Evolutionary conservation across 2,888 invertebrate genomes (phyloP), one percentile per base, ranked within the genome.

Genomic region (Psococerastis gibbosa): DNA sequence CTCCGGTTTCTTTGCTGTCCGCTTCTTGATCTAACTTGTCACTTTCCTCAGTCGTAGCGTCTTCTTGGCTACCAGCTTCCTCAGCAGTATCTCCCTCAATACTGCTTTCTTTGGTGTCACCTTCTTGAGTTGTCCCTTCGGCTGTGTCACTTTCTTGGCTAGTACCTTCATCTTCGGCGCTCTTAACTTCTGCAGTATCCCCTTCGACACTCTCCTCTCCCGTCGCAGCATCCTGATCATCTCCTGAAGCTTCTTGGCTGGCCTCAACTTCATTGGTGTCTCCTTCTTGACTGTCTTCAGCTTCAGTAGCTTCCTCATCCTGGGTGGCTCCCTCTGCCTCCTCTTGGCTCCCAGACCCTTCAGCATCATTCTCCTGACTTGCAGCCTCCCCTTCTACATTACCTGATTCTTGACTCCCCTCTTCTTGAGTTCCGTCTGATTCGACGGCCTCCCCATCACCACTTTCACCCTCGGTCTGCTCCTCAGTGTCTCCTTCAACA

Each of bases 281-380:
- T 52, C 54, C 55, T 38, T 58, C 54, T 15, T 52, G 51, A 43
- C 35, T 34, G 6, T 9, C 18, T 9, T 47, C 47, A 41, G 43
- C 47, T 46, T 45, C 46, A 48, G 11, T 48, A 33, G 45, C 42
- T 48, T 43, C 50, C 57, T 59, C 52, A 52, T 52, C 49, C 46
- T 52, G 50, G 47, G 50, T 52, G 41, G 8, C 57, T 35, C 53
- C 51, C 44, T 58, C 59, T 38, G 56, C 51, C 45, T 55, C 57
- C 35, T 58, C 54, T 15, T 52, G 51, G 43, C 35, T 34, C 8
- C 16, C 9, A 46, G 52, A 41, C 32, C 42, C 49, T 46, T 31
- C 47, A 22, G 41, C 31, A 43, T 38, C 47, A 57, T 59, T 50
- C 51, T 52, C 49, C 45, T 52, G 51, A 47, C 58, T 56, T 8